Evolutionary conservation across 2,888 invertebrate genomes (phyloP), one percentile per base, ranked within the genome.

Genomic region (Drosophila mayaguana): DNA sequence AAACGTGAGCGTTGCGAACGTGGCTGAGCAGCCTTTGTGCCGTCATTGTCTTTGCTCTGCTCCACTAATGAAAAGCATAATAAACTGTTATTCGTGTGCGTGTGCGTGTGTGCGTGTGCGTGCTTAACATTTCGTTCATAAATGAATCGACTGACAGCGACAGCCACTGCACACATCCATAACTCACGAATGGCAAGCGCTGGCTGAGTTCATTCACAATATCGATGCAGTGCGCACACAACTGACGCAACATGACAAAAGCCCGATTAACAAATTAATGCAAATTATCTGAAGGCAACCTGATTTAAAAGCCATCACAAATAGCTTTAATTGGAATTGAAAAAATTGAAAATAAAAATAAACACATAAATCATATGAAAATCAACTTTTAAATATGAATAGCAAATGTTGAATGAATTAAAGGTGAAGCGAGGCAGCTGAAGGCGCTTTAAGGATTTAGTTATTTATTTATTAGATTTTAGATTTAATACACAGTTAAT

Each of bases 1-100:
- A 25, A 25, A 48, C 36, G 45, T 63, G 62, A 28, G 28, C 11
- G 14, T 16, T 16, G 53, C 16, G 68, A 75, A 81, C 69, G 78
- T 77, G 66, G 73, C 18, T 9, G 7, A 53, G 46, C n/a, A 25
- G 72, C 66, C 67, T 63, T 62, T 74, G 65, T 73, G 70, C 53
- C 48, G n/a, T 51, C 36, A 40, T 54, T 50, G 64, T 56, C 75
- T 64, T 59, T 53, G 53, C 68, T 72, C 54, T 72, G 76, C 54
- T 54, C 18, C 83, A 63, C 74, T 75, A 83, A 87, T 84, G 77
- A 81, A 81, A 87, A 73, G 81, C 38, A 82, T 82, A 82, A 88
- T 85, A 77, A 82, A 77, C 82, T 82, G 80, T 73, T 74, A 54
- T 77, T 51, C 63, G 42, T 22, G 45, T 40, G 40, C 43, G 60